Conservation (phyloP, 1,140 invertebrate genomes). For the Drosophila ercepeae region DNA sequence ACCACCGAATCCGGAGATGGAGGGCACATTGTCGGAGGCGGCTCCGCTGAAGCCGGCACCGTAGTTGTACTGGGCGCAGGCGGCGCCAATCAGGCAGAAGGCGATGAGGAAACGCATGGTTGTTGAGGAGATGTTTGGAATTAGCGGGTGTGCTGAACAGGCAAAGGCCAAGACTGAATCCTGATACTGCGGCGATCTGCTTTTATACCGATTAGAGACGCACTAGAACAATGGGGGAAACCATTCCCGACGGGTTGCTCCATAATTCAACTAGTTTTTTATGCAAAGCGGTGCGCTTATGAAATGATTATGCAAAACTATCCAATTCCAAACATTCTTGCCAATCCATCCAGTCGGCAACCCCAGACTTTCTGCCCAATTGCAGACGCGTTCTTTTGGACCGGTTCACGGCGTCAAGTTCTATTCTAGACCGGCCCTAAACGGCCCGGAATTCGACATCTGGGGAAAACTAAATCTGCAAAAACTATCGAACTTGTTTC, state of each 20-base stretch:
- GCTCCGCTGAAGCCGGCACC: constrained; percentile 52
- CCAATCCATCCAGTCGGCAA: constrained; percentile 47
- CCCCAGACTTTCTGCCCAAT: constrained; percentile 44
- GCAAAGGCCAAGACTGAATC: constrained; percentile 73
- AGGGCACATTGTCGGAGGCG: constrained; percentile 45
- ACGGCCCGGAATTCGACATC: constrained; percentile 20
- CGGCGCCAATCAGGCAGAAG: constrained; percentile 71
- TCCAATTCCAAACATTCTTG: constrained; percentile 32
- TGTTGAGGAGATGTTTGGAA: neutral
- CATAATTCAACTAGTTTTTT: constrained; percentile 72
- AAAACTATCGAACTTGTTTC: constrained; percentile 66
- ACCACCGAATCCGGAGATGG: constrained; percentile 24
- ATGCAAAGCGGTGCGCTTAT: constrained; percentile 75
- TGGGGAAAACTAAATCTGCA: constrained; percentile 53
- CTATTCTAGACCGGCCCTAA: constrained; percentile 24
- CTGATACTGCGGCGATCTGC: constrained; percentile 38
- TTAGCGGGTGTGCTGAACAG: constrained; percentile 45
- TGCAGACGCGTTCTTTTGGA: constrained; percentile 54
- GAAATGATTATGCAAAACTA: constrained; percentile 79
- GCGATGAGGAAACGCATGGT: constrained; percentile 69
- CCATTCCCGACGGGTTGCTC: constrained; percentile 61
- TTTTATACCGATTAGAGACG: constrained; percentile 62
- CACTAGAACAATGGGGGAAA: constrained; percentile 57
- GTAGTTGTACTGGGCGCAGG: constrained; percentile 74
- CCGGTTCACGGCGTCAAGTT: constrained; percentile 51